phyloP scores from a whole-genome alignment of 2,113 vertebrate species.

The Hipposideros armiger region DNA sequence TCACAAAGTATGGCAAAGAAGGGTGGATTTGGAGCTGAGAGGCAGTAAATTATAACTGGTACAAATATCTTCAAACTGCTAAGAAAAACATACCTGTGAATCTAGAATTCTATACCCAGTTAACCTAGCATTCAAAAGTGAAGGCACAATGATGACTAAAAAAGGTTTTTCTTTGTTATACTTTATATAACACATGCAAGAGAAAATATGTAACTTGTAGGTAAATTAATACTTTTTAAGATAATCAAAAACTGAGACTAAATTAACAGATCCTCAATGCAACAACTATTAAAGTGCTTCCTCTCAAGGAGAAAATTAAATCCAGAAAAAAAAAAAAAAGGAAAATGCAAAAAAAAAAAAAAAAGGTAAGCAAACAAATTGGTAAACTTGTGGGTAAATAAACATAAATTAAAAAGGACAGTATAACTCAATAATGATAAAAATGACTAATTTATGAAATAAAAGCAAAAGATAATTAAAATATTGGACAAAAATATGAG shows the following conservation, averaged over 20 bases:
- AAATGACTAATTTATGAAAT: neutral
- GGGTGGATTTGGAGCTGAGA: neutral
- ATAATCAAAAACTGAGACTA: neutral
- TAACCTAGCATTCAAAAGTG: slow-evolving; percentile 54
- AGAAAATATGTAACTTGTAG: slow-evolving; percentile 15
- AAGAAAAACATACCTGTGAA: neutral
- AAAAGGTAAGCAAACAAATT: neutral
- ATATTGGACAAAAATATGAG: neutral
- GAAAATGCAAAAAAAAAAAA: slow-evolving; percentile 5
- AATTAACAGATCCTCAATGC: neutral
- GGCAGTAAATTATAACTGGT: neutral
- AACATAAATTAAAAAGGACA: neutral
- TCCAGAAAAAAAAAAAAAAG: slow-evolving; percentile 4
- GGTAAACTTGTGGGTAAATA: neutral
- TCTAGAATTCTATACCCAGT: slow-evolving; percentile 71
- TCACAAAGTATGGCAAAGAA: neutral
- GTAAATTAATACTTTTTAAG: neutral
- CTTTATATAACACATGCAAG: neutral
- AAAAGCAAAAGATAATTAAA: slow-evolving; percentile 42
- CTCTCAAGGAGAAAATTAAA: neutral
- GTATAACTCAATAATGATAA: neutral
- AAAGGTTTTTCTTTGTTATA: neutral
- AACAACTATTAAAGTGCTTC: neutral
- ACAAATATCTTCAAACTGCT: neutral
- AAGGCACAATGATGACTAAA: slow-evolving; percentile 23